A percentile compares a stretch with the other conserved stretches of the same genome.
phyloP scores from a whole-genome alignment of 2,888 invertebrate species.

The Tridacna crocea region DNA sequence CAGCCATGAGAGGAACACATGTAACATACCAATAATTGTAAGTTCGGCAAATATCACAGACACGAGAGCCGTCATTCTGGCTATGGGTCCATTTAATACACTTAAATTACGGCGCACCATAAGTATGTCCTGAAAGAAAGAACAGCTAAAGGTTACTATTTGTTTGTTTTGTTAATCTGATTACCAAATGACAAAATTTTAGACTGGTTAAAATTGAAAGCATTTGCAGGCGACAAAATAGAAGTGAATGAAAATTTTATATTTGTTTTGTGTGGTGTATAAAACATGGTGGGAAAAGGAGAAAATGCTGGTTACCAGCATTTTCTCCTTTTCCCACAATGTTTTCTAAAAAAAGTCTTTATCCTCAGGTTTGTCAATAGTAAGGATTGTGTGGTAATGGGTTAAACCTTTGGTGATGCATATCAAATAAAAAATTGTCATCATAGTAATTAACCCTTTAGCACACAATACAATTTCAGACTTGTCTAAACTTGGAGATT shows the following conservation, averaged over 20 bases:
- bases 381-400: too few relatives aligned
- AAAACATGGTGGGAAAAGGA: background rate
- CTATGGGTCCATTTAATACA: slow-evolving; percentile 80
- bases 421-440: too few relatives aligned
- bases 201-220: too few relatives aligned
- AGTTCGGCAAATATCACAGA: slow-evolving; percentile 81
- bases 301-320: background rate
- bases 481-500: too few relatives aligned
- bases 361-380: background rate
- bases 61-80: slow-evolving; percentile 82
- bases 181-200: background rate
- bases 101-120: slow-evolving; percentile 78
- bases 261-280: background rate
- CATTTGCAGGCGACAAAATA: background rate
- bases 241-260: too few relatives aligned
- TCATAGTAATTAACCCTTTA: too few relatives aligned
- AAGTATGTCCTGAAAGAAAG: slow-evolving; percentile 78
- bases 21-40: slow-evolving; percentile 78
- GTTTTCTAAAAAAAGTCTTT: background rate
- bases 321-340: slow-evolving; percentile 1
- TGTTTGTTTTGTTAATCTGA: background rate
- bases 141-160: background rate
- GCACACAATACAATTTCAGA: too few relatives aligned
- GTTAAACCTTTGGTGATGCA: too few relatives aligned
- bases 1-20: background rate